A percentile compares a stretch with the other conserved stretches of the same genome.
phyloP scores from a whole-genome alignment of 2,113 vertebrate genomes.

The Ascaphus truei region DNA sequence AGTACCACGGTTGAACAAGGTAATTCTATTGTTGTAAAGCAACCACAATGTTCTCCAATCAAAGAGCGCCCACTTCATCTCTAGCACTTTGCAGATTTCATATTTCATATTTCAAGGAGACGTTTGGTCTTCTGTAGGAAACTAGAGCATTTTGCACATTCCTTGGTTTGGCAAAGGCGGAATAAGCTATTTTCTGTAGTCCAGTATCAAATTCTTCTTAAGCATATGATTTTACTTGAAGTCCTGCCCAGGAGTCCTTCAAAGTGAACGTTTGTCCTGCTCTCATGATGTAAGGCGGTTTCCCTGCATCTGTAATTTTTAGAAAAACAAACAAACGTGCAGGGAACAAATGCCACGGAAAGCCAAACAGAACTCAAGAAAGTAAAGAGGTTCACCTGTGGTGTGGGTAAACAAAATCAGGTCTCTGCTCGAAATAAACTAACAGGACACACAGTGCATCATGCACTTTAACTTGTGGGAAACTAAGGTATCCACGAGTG shows the following conservation, averaged over 20 bases:
- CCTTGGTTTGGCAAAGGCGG: conserved; percentile 66
- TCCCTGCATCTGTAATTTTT: conserved; percentile 72
- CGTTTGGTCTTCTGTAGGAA: conserved; percentile 53
- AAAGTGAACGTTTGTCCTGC: conserved; percentile 66
- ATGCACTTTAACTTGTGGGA: no score
- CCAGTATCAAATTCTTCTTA: conserved; percentile 71
- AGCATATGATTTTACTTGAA: conserved; percentile 79
- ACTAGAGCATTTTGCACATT: conserved; percentile 62
- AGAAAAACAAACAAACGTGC: conserved; percentile 65
- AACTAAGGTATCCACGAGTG: no score
- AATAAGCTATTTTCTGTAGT: conserved; percentile 68
- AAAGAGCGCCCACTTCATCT: no score
- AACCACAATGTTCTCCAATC: background rate
- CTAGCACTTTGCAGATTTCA: background rate
- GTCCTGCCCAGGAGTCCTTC: conserved; percentile 74
- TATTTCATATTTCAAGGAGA: conserved; percentile 49
- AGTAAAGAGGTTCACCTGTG: conserved; percentile 52
- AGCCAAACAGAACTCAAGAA: conserved; percentile 38
- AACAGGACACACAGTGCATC: no score
- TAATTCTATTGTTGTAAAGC: background rate
- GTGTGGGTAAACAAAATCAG: conserved; percentile 3
- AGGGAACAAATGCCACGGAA: conserved; percentile 44
- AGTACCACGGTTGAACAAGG: no score
- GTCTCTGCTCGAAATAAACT: background rate
- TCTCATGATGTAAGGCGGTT: conserved; percentile 75